Evolutionary conservation across 2,888 invertebrate species (phyloP).

Genomic region (Hyposoter didymator): DNA sequence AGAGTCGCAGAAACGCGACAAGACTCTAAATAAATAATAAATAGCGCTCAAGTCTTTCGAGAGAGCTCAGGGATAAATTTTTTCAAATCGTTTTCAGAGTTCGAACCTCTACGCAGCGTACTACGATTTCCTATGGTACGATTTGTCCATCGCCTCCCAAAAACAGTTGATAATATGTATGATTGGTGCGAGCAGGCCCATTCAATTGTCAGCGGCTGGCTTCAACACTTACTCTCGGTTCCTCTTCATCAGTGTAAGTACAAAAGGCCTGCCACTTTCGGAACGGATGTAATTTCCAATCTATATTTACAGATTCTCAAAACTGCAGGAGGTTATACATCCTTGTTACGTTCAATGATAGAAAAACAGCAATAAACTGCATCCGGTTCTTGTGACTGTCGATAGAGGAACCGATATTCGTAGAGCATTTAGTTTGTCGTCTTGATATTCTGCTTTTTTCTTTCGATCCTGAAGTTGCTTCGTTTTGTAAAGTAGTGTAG

Average conservation of each 20-base stretch:
- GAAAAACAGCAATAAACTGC: neutral
- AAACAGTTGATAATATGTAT: conserved; percentile 49
- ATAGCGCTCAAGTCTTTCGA: no score
- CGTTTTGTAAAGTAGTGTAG: no score
- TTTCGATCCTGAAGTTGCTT: no score
- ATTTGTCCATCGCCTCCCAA: conserved; percentile 18
- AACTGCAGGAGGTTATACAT: conserved; percentile 36
- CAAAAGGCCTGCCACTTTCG: neutral
- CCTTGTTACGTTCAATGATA: conserved; percentile 35
- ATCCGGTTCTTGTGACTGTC: neutral
- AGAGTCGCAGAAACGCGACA: no score
- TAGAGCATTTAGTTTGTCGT: neutral
- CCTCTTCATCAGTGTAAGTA: conserved; percentile 56
- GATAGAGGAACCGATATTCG: no score
- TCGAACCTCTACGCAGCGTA: conserved; percentile 49
- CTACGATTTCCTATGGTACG: conserved; percentile 55
- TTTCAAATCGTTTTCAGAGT: conserved; percentile 34
- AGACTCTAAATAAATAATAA: no score
- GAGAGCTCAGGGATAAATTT: neutral
- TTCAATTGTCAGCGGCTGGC: conserved; percentile 59
- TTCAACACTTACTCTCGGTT: conserved; percentile 61
- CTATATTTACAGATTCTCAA: conserved; percentile 45
- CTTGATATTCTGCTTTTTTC: neutral
- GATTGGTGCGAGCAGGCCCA: conserved; percentile 31
- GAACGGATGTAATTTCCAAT: neutral